Conservation (phyloP, 92 coral and sea anemone species). For the Umimayanthus chanpuru region DNA sequence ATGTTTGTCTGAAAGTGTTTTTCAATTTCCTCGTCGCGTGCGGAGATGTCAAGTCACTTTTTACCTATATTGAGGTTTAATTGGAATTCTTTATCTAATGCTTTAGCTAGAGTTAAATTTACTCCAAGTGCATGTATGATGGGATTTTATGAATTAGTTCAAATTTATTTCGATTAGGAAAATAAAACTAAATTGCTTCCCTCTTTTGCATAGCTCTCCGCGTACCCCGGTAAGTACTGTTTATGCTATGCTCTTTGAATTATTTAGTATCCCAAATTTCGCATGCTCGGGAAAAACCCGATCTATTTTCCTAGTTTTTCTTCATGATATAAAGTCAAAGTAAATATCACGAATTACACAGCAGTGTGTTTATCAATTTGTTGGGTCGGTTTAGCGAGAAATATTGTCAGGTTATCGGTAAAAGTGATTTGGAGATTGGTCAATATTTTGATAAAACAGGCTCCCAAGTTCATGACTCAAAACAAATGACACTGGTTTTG, state of each 20-base stretch:
- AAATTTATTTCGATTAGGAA: slow-evolving; percentile 46
- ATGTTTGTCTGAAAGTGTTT: slow-evolving; percentile 11
- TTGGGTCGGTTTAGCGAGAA: background rate
- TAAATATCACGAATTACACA: background rate
- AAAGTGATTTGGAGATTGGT: slow-evolving; percentile 7
- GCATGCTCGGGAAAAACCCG: slow-evolving; percentile 33
- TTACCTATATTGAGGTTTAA: slow-evolving; percentile 30
- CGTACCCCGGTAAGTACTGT: slow-evolving; percentile 15
- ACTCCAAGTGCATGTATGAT: slow-evolving; percentile 27
- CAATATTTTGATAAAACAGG: slow-evolving; percentile 17
- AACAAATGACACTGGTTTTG: slow-evolving; percentile 27
- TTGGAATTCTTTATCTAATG: slow-evolving; percentile 43
- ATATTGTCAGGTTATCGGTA: background rate
- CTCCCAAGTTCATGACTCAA: slow-evolving; percentile 17
- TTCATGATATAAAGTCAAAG: background rate
- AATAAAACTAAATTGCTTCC: slow-evolving; percentile 32
- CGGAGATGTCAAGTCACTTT: slow-evolving; percentile 34
- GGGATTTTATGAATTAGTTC: slow-evolving; percentile 36
- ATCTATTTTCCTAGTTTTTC: background rate
- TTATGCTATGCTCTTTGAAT: slow-evolving; percentile 34
- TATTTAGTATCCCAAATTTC: slow-evolving; percentile 35
- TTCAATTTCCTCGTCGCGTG: slow-evolving; percentile 29
- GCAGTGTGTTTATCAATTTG: background rate
- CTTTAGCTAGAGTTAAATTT: slow-evolving; percentile 29
- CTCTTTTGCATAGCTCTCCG: slow-evolving; percentile 24